These are phyloP conservation scores for Bergia sp. DNA, from an alignment of 92 coral and sea anemone genomes.

Conservation along the genomic window DNA sequence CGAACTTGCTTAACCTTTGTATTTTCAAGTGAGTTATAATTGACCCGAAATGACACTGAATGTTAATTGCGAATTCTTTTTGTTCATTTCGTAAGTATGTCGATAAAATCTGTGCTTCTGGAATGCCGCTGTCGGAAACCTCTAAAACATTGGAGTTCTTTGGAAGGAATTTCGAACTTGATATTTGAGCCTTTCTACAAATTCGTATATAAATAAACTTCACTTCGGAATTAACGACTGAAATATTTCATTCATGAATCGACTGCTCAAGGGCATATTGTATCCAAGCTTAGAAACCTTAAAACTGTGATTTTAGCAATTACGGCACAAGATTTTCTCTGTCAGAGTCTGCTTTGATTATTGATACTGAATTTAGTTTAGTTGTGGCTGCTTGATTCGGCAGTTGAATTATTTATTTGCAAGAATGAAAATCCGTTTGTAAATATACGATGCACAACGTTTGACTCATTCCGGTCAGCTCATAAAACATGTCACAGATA, in stretches of 20 bases:
- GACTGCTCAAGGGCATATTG: background rate
- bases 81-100: background rate
- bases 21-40: conserved; percentile 3
- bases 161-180: background rate
- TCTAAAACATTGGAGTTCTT: background rate
- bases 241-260: background rate
- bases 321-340: background rate
- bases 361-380: background rate
- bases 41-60: conserved; percentile 27
- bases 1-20: background rate
- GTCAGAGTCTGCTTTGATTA: background rate
- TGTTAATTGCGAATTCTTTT: conserved; percentile 24
- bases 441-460: background rate
- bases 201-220: background rate
- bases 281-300: background rate
- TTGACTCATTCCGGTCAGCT: background rate
- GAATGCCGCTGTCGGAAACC: background rate
- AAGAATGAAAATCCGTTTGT: background rate
- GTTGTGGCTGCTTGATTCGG: background rate
- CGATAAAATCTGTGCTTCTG: conserved; percentile 18
- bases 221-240: background rate
- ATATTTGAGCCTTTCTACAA: conserved; percentile 16
- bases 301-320: conserved; percentile 8
- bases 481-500: too few relatives aligned
- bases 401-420: conserved; percentile 5